Conservation (phyloP, 2,113 vertebrate species). For the Scartelaos histophorus region DNA sequence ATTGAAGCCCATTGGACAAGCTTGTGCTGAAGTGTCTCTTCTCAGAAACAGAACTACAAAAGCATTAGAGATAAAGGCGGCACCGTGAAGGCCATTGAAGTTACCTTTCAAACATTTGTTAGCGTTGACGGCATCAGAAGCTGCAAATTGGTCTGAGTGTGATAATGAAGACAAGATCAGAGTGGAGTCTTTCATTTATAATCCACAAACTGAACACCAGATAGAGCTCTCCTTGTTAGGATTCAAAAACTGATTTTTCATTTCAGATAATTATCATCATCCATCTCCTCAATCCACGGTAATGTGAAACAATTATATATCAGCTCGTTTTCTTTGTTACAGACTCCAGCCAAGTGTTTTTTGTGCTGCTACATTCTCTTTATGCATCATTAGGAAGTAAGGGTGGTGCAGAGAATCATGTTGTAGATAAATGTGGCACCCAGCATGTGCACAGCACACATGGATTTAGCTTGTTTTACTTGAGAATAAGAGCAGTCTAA, state of each 20-base stretch:
- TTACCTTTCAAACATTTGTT: not conserved
- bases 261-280: not conserved
- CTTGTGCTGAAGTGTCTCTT: not conserved
- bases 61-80: not conserved
- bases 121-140: not conserved
- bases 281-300: not conserved
- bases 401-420: not conserved
- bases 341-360: not conserved
- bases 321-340: no score
- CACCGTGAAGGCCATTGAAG: not conserved
- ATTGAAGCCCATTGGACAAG: not conserved
- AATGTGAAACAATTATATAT: not conserved
- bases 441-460: not conserved
- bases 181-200: not conserved
- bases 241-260: not conserved
- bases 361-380: not conserved
- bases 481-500: constrained; percentile 4
- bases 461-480: not conserved
- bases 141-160: not conserved
- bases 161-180: constrained; percentile 4
- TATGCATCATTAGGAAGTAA: constrained; percentile 1
- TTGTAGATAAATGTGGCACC: not conserved
- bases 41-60: not conserved
- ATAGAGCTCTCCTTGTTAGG: not conserved
- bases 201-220: not conserved